Evolutionary conservation across 2,113 vertebrate genomes (phyloP), one percentile per base, ranked within the genome.

Genomic region (Climacteris rufus): DNA sequence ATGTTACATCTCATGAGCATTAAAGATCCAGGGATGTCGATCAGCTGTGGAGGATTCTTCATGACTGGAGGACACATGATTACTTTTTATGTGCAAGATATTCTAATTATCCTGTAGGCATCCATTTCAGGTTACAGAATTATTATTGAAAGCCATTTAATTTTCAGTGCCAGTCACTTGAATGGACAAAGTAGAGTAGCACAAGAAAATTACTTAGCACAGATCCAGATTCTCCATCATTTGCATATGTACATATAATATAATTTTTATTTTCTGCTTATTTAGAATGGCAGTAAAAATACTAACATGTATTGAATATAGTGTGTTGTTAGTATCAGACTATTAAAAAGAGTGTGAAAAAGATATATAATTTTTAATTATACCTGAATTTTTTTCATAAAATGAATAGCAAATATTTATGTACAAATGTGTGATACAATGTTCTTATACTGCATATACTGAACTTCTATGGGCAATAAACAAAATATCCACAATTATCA

Each of bases 91-190:
- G 97, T 91, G 82, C 75, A 90, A 96, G 94, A 93, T 96, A 96
- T 42, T 96, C 72, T 97, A 97, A 98, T 97, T 98, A 97, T 96
- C 76, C 96, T 87, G 85, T 60, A 79, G 96, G 95, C 97, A 98
- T 97, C 96, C 52, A 87, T 97, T 97, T 97, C 94, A 96, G 84
- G 90, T 97, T 97, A 94, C 92, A 97, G 94, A 96, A 77, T 89
- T 98, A 97, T 97, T 97, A 97, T 95, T 97, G 95, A 96, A 98
- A 98, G 96, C 84, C 69, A 94, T 97, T 97, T 98, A 97, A 97
- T 97, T 96, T 97, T 96, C 96, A 96, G 93, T 96, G 86, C 80
- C 92, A 97, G 90, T 96, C 96, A 97, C 91, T 96, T 82, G 69
- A 96, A 81, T 97, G 96, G 95, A 97, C 96, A 97, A 97, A 69